Conservation (phyloP, 2,797 vertebrate species). For the Coreius guichenoti region DNA sequence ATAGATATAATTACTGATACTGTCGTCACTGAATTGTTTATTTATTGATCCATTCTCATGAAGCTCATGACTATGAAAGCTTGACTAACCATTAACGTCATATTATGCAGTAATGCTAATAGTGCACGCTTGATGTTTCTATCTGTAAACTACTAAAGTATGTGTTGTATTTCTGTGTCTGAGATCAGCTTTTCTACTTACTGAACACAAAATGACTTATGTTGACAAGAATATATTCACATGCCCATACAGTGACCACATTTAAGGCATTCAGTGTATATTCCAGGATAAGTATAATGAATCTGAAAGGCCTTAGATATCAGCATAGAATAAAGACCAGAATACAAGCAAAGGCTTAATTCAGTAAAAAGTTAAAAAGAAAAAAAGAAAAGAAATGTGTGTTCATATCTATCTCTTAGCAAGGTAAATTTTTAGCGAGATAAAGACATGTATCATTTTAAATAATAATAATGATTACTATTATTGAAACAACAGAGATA, state of each 20-base stretch:
- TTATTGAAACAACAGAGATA: not conserved
- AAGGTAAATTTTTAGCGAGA: too few relatives aligned
- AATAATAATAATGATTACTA: not conserved
- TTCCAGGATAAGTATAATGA: not conserved
- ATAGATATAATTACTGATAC: not conserved
- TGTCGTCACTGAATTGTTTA: not conserved
- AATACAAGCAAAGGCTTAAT: not conserved
- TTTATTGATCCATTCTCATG: not conserved
- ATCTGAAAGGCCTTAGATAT: not conserved
- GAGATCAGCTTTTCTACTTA: too few relatives aligned
- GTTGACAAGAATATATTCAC: too few relatives aligned
- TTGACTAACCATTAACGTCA: too few relatives aligned
- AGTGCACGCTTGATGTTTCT: too few relatives aligned
- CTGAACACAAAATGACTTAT: too few relatives aligned
- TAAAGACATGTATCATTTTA: not conserved
- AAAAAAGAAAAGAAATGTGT: not conserved
- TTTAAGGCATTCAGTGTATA: too few relatives aligned
- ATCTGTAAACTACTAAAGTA: too few relatives aligned
- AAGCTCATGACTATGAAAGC: too few relatives aligned
- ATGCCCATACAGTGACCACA: too few relatives aligned
- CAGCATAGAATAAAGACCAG: not conserved
- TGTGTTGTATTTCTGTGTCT: too few relatives aligned
- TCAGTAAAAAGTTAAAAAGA: not conserved
- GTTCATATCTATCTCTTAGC: not conserved
- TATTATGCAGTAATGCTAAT: too few relatives aligned